Evolutionary conservation across 1,140 invertebrate genomes (phyloP).

Genomic region (Charaxes varanes): DNA sequence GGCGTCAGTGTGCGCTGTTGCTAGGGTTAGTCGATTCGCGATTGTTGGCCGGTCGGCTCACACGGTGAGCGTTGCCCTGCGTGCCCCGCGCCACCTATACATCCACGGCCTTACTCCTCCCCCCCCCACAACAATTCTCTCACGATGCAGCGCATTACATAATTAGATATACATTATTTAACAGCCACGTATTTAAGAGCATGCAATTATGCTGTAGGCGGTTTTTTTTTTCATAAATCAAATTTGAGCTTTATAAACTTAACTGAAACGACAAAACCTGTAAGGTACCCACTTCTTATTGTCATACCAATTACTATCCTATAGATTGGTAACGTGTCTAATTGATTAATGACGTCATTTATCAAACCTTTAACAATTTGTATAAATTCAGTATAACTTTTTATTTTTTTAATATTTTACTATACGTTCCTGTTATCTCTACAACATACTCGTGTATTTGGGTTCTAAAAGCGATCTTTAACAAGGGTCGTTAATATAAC

Average conservation of each 20-base stretch:
- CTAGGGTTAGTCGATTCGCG: conserved; percentile 63
- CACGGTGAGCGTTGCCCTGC: conserved; percentile 23
- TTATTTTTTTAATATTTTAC: too few relatives aligned
- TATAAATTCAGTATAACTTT: too few relatives aligned
- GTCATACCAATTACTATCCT: too few relatives aligned
- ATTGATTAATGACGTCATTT: too few relatives aligned
- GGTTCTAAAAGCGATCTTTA: not conserved
- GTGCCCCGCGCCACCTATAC: conserved; percentile 11
- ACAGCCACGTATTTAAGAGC: not conserved
- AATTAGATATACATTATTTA: conserved; percentile 5
- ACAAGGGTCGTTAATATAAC: not conserved
- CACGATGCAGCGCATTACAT: conserved; percentile 7
- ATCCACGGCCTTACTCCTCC: not conserved
- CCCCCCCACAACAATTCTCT: not conserved
- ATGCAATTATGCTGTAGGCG: conserved; percentile 1
- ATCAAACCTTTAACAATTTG: too few relatives aligned
- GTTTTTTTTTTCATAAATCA: too few relatives aligned
- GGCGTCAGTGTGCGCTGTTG: conserved; percentile 56
- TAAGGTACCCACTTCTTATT: too few relatives aligned
- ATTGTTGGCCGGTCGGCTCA: conserved; percentile 44
- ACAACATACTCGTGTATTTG: too few relatives aligned
- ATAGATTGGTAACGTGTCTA: too few relatives aligned
- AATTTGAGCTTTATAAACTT: too few relatives aligned
- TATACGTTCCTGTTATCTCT: too few relatives aligned
- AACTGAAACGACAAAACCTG: too few relatives aligned